These are phyloP conservation scores for Drosophila repleta DNA, from an alignment of 1,140 invertebrate genomes.

Conservation along the genomic window DNA sequence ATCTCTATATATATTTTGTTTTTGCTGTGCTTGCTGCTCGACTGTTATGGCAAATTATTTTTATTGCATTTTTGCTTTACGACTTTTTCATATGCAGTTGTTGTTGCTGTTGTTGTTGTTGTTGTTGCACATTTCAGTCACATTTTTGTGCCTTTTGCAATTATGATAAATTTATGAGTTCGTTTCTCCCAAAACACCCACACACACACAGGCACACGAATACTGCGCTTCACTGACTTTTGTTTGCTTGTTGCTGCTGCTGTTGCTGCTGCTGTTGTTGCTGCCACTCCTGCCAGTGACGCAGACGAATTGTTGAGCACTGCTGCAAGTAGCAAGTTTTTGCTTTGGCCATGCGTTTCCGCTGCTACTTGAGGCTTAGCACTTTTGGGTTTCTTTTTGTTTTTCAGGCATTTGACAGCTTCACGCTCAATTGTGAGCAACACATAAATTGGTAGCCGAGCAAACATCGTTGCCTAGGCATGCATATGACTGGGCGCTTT, in stretches of 20 bases:
- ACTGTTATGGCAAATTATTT: constrained; percentile 62
- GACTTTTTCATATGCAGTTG: constrained; percentile 41
- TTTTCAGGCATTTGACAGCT: constrained; percentile 45
- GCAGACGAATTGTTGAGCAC: constrained; percentile 64
- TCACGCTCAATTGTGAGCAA: constrained; percentile 36
- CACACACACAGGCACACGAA: constrained; percentile 20
- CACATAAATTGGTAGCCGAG: constrained; percentile 22
- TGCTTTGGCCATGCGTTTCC: neutral
- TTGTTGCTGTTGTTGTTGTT: constrained; percentile 29
- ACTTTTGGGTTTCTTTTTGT: constrained; percentile 4
- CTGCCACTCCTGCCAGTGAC: constrained; percentile 64
- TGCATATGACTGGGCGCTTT: constrained; percentile 22
- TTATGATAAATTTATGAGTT: constrained; percentile 82
- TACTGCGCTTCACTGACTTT: constrained; percentile 43
- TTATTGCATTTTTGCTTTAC: constrained; percentile 64
- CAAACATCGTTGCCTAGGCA: no score
- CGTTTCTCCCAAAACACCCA: constrained; percentile 70
- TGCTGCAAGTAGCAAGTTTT: constrained; percentile 37
- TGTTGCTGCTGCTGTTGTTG: constrained; percentile 34
- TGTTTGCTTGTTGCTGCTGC: constrained; percentile 19
- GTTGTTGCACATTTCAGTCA: constrained; percentile 60
- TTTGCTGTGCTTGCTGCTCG: neutral
- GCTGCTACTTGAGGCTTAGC: neutral
- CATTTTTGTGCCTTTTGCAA: constrained; percentile 70
- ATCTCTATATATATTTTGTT: neutral